These are phyloP conservation scores for Athalia cordata DNA, from an alignment of 2,888 invertebrate genomes.

Conservation along the genomic window DNA sequence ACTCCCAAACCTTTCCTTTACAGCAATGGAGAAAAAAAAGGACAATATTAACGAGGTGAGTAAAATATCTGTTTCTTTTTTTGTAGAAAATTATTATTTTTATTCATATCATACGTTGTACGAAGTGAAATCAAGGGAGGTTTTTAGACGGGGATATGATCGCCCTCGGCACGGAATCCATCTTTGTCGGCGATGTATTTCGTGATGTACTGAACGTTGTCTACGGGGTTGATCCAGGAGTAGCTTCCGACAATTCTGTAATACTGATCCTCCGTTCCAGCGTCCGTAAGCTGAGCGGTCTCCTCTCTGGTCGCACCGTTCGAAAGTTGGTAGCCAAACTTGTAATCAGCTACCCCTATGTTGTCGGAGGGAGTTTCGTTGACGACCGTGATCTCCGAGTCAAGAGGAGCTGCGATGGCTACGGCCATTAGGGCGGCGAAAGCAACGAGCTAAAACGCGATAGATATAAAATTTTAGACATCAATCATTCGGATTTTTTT, in stretches of 20 bases:
- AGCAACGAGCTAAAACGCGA: conserved; percentile 55
- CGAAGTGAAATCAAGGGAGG: no score
- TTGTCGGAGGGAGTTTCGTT: conserved; percentile 61
- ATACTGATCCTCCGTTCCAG: background rate
- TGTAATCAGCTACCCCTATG: conserved; percentile 63
- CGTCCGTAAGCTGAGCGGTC: background rate
- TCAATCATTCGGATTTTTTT: background rate
- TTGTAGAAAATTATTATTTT: no score
- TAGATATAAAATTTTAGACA: background rate
- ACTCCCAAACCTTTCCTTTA: background rate
- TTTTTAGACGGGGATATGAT: background rate
- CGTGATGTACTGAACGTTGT: background rate
- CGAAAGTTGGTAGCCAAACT: conserved; percentile 60
- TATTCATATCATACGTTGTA: no score
- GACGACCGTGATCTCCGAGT: conserved; percentile 51
- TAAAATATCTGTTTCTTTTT: no score
- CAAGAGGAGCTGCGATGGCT: conserved; percentile 57
- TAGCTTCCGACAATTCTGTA: conserved; percentile 7
- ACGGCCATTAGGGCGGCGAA: conserved; percentile 60
- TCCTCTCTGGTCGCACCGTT: conserved; percentile 51
- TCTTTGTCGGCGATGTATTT: conserved; percentile 5
- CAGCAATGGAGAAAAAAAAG: background rate
- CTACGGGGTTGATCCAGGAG: background rate
- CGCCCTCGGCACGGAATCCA: background rate
- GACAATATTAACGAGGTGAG: no score